Percentiles rank a stretch among this genome's conserved stretches.
Evolutionary conservation across 2,888 invertebrate genomes (phyloP).

Genomic region (Cephalotes varians): DNA sequence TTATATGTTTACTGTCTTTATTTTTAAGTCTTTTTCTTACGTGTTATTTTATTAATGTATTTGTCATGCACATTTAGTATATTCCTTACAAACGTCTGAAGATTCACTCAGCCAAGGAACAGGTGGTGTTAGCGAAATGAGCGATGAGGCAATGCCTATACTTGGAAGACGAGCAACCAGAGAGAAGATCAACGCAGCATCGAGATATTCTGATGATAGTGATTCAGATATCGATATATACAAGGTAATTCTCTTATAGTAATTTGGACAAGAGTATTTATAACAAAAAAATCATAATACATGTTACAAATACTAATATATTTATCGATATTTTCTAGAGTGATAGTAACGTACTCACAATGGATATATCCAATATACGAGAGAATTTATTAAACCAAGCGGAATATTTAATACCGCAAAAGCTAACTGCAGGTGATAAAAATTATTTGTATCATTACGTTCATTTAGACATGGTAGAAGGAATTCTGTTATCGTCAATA

Average conservation of each 20-base stretch:
- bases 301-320: background rate
- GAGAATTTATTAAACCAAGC: slow-evolving; percentile 91
- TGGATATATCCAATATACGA: slow-evolving; percentile 90
- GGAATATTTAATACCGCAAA: slow-evolving; percentile 88
- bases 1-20: background rate
- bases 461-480: slow-evolving; percentile 90
- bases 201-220: slow-evolving; percentile 89
- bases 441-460: slow-evolving; percentile 93
- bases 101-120: slow-evolving; percentile 90
- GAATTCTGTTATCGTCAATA: slow-evolving; percentile 89
- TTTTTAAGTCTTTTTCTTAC: no score
- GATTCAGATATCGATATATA: slow-evolving; percentile 92
- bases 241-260: slow-evolving; percentile 85
- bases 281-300: background rate
- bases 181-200: slow-evolving; percentile 86
- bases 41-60: background rate
- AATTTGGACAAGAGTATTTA: background rate
- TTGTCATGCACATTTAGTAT: slow-evolving; percentile 68
- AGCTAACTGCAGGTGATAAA: slow-evolving; percentile 90
- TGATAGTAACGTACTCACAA: slow-evolving; percentile 89
- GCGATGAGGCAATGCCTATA: slow-evolving; percentile 89
- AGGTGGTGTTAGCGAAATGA: slow-evolving; percentile 88
- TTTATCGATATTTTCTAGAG: slow-evolving; percentile 86
- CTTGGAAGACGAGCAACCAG: slow-evolving; percentile 89
- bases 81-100: slow-evolving; percentile 87